A percentile compares a stretch with the other conserved stretches of the same genome.
Conservation (phyloP, 2,888 invertebrate genomes). For the Podabrus alpinus region DNA sequence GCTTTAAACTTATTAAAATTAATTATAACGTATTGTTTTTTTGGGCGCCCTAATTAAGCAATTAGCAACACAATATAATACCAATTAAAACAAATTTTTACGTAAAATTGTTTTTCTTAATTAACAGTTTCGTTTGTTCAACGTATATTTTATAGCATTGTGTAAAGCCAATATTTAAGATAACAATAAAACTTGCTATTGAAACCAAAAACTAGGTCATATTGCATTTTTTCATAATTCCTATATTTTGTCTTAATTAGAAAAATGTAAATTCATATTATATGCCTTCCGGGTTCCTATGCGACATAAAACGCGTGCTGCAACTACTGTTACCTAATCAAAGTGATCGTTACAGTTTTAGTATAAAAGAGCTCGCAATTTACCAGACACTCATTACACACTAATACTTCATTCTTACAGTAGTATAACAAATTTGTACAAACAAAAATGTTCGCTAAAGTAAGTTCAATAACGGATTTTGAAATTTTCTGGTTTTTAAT, state of each 20-base stretch:
- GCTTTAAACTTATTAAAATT: not conserved
- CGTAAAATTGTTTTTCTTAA: not conserved
- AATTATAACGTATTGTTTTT: not conserved
- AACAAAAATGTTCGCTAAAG: not conserved
- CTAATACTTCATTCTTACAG: constrained; percentile 3
- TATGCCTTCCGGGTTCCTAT: constrained; percentile 4
- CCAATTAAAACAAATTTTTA: not conserved
- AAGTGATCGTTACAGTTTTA: constrained; percentile 15
- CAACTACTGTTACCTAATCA: constrained; percentile 8
- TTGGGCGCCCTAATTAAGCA: not conserved
- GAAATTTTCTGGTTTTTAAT: not conserved
- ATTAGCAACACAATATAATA: not conserved
- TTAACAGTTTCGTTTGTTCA: not conserved
- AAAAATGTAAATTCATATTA: not conserved
- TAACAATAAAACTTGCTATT: not conserved
- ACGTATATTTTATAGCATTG: not conserved
- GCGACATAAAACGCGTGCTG: not conserved
- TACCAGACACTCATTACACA: constrained; percentile 13
- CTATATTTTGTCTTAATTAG: not conserved
- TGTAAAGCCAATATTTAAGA: not conserved
- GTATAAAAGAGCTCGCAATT: constrained; percentile 17
- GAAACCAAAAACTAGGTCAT: not conserved
- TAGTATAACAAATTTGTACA: not conserved
- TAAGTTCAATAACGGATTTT: not conserved
- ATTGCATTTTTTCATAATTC: not conserved